Conservation (phyloP, 53 echinoderm and acorn worm species). For the Antedon mediterranea region DNA sequence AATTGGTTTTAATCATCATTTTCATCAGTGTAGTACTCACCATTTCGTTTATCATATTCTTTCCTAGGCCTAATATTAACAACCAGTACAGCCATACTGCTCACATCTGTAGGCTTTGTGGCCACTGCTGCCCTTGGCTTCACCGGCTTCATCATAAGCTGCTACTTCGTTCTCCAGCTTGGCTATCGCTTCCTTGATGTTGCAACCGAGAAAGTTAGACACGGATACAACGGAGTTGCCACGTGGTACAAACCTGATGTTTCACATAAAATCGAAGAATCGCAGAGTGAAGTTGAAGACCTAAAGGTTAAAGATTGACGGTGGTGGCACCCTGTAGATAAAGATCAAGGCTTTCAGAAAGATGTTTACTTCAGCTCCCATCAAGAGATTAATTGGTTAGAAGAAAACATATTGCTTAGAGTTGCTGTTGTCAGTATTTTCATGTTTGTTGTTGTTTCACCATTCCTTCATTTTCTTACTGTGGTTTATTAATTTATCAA, state of each 20-base stretch:
- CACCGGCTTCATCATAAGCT: neutral
- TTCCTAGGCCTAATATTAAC: neutral
- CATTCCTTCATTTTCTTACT: neutral
- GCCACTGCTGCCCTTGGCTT: neutral
- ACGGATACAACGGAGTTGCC: neutral
- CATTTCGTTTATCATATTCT: too few relatives aligned
- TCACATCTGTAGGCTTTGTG: neutral
- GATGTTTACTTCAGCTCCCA: neutral
- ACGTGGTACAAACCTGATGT: neutral
- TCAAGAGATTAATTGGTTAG: neutral
- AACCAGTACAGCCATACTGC: neutral
- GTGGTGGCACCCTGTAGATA: neutral
- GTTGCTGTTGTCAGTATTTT: neutral
- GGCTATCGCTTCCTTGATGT: constrained; percentile 34
- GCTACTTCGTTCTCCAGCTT: constrained; percentile 19
- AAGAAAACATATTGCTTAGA: neutral
- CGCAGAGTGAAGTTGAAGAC: neutral
- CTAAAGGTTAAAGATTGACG: neutral
- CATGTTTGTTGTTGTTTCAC: neutral
- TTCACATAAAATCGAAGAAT: neutral
- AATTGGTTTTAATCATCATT: too few relatives aligned
- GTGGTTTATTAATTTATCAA: too few relatives aligned
- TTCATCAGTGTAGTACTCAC: too few relatives aligned
- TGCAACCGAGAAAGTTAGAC: neutral
- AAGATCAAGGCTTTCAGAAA: neutral